A percentile compares a stretch with the other conserved stretches of the same genome.
phyloP scores from a whole-genome alignment of 2,797 vertebrate genomes.

The Dipus sagitta region DNA sequence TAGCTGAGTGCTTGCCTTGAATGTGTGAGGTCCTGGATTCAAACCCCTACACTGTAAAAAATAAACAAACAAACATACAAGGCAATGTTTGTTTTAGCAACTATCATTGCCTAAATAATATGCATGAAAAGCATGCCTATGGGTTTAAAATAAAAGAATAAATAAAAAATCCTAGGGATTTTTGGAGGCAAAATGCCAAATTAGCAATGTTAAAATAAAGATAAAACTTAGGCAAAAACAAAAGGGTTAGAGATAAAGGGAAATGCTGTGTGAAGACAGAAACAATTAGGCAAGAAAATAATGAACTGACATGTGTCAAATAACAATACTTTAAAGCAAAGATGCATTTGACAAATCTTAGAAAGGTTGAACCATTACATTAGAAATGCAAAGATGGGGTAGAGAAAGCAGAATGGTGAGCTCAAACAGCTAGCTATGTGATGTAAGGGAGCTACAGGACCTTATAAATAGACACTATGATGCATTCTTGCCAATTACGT shows the following conservation, averaged over 20 bases:
- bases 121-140: neutral
- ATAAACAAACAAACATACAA: neutral
- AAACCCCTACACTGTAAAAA: neutral
- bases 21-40: neutral
- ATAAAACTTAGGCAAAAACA: neutral
- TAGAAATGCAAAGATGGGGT: neutral
- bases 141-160: neutral
- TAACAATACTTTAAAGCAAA: neutral
- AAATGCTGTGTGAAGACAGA: neutral
- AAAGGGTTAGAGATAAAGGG: neutral
- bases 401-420: neutral
- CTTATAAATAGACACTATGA: neutral
- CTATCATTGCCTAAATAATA: neutral
- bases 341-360: neutral
- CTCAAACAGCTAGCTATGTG: neutral
- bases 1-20: neutral
- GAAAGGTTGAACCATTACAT: neutral
- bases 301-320: neutral
- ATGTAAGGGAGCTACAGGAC: neutral
- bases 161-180: neutral
- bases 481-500: neutral
- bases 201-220: neutral
- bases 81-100: neutral
- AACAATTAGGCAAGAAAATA: neutral
- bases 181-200: neutral